phyloP scores from a whole-genome alignment of 2,888 invertebrate species.

The Macrosoma leucophasiata region DNA sequence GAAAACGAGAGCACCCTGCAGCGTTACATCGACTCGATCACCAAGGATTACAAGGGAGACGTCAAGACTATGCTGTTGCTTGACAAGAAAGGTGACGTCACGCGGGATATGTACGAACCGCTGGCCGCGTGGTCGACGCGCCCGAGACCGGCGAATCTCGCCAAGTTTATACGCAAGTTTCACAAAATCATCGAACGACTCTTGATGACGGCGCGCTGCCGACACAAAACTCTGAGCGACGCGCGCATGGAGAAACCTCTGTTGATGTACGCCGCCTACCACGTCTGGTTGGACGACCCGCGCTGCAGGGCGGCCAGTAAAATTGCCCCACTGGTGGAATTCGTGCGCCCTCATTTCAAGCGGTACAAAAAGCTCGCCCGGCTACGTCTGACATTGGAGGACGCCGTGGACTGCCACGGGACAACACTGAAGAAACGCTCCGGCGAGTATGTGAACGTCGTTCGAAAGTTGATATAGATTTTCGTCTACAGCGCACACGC shows the following conservation, averaged over 20 bases:
- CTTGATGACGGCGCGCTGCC: slow-evolving; percentile 1
- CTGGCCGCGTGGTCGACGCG: slow-evolving; percentile 4
- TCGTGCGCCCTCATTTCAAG: slow-evolving; percentile 2
- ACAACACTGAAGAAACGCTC: slow-evolving; percentile 3
- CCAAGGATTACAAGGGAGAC: slow-evolving; percentile 4
- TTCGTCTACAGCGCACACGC: not conserved
- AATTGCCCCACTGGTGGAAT: slow-evolving; percentile 4
- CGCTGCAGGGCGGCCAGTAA: not conserved
- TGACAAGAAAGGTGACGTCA: slow-evolving; percentile 3
- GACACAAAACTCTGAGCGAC: slow-evolving; percentile 1
- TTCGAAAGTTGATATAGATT: slow-evolving; percentile 1
- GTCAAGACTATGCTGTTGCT: slow-evolving; percentile 2
- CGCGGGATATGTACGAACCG: slow-evolving; percentile 3
- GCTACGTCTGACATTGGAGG: slow-evolving; percentile 1
- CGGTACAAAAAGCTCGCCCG: slow-evolving; percentile 4
- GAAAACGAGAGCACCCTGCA: slow-evolving; percentile 2
- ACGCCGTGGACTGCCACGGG: slow-evolving; percentile 3
- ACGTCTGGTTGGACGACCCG: slow-evolving; percentile 4
- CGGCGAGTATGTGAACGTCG: slow-evolving; percentile 1
- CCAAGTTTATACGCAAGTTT: slow-evolving; percentile 3
- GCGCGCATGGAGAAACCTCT: slow-evolving; percentile 1
- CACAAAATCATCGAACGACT: slow-evolving; percentile 3
- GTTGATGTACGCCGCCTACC: slow-evolving; percentile 4
- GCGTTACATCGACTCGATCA: slow-evolving; percentile 2
- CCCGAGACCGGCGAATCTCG: slow-evolving; percentile 2